Base-by-base conservation (phyloP, 1,140 invertebrate genomes). In the Sinonovacula constricta region DNA sequence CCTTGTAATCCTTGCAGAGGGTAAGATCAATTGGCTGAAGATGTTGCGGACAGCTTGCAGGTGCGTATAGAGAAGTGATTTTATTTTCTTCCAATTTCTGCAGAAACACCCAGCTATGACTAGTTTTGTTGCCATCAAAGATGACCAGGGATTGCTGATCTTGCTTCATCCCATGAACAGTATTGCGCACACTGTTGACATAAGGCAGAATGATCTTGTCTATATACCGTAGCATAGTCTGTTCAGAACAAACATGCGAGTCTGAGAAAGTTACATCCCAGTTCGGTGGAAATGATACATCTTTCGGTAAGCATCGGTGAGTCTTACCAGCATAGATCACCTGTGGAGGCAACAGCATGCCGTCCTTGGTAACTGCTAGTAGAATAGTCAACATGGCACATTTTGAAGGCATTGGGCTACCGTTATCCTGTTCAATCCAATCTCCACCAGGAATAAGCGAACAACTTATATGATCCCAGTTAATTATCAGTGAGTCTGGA, bases 181-280 rank as follows among this genome's bases (percentile, higher is more conserved):
- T 10, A 26, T 66, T n/a, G 22, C 62, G 24, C 22, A 66, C 36
- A 66, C 36, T 34, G 36, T 18, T 66, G 18, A 66, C 33, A 22
- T 66, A 66, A 4, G 62, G 62, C 12, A 66, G 24, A 45, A 66
- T 66, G 3, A 66, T 22, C 7, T 45, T 66, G 12, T 66, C 30
- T 14, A 66, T 12, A 39, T 66, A 66, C 7, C 22, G 30, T 3
- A 66, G 34, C 62, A 45, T 45, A 18, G 7, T 45, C 7, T 45
- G 7, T 45, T 45, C 39, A 10, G 39, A 10, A 10, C 7, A 18
- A 10, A 45, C 7, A 45, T 45, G 39, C 7, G 39, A 45, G 7
- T 45, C 39, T 7, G 39, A 45, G 18, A 10, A 45, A 45, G 39
- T 45, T 10, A 45, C 18, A 45, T 45, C 39, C 39, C 39, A 45